These are phyloP conservation scores for Alexandromys fortis DNA, from an alignment of 2,113 vertebrate species.

Conservation along the genomic window DNA sequence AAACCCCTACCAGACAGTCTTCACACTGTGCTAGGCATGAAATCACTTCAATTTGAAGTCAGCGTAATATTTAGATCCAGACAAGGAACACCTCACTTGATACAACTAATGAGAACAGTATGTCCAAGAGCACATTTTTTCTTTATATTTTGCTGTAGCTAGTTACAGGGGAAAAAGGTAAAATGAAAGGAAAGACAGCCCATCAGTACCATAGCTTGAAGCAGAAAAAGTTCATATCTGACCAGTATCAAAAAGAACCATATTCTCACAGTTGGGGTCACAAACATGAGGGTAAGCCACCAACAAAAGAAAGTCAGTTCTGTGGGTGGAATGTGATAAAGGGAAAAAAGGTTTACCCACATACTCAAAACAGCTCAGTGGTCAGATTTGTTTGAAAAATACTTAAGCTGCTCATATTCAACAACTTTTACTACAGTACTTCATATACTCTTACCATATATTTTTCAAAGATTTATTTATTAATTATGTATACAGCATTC, in stretches of 20 bases:
- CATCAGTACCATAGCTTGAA: not conserved
- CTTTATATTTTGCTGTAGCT: not conserved
- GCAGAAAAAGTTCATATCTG: not conserved
- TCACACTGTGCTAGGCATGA: not conserved
- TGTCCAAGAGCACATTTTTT: not conserved
- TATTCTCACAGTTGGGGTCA: not conserved
- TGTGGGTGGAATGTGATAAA: not conserved
- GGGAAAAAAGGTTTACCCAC: not conserved
- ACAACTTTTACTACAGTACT: not conserved
- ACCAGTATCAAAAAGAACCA: no score
- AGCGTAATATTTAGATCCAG: not conserved
- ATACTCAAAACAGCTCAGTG: not conserved
- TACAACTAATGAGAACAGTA: not conserved
- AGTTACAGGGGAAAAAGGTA: not conserved
- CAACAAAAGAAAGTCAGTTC: slow-evolving; percentile 24
- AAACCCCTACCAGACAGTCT: not conserved
- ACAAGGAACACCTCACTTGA: not conserved
- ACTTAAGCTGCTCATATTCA: not conserved
- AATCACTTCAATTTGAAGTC: slow-evolving; percentile 31
- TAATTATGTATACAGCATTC: no score
- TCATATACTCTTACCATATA: slow-evolving; percentile 19
- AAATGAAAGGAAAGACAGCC: not conserved
- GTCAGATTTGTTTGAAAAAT: slow-evolving; percentile 12
- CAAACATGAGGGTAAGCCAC: not conserved
- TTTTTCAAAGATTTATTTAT: not conserved